Percentiles rank a stretch among this genome's conserved stretches.
These are phyloP conservation scores for Ctenodactylus gundi DNA, from an alignment of 2,113 vertebrate species.

Conservation along the genomic window DNA sequence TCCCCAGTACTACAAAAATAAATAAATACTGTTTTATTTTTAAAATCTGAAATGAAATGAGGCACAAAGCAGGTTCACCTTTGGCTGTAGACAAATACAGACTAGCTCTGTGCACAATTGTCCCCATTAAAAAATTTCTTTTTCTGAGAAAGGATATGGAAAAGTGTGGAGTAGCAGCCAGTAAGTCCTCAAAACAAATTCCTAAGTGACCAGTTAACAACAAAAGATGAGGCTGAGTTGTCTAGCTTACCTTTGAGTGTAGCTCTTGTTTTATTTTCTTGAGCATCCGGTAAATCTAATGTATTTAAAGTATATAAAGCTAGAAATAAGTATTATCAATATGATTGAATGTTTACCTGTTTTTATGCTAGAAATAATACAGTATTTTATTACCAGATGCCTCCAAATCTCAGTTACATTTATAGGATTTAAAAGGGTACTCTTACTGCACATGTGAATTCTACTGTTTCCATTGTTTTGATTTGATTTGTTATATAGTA, in stretches of 20 bases:
- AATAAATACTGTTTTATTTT: neutral
- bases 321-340: slow-evolving; percentile 24
- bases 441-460: slow-evolving; percentile 40
- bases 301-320: slow-evolving; percentile 34
- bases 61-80: neutral
- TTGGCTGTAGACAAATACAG: neutral
- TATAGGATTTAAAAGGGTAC: neutral
- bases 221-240: no score
- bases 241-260: neutral
- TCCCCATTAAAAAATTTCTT: neutral
- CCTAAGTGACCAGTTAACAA: no score
- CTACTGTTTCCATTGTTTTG: no score
- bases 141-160: neutral
- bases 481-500: no score
- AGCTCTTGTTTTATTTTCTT: slow-evolving; percentile 13
- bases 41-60: neutral
- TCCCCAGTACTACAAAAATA: neutral
- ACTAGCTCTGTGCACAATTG: neutral
- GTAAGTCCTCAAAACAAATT: neutral
- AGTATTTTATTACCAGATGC: slow-evolving; percentile 34
- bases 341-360: neutral
- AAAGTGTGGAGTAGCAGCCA: neutral
- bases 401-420: neutral
- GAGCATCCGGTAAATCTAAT: neutral
- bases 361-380: neutral